Conservation (phyloP, 2,888 invertebrate species). For the Drosophila picticornis region DNA sequence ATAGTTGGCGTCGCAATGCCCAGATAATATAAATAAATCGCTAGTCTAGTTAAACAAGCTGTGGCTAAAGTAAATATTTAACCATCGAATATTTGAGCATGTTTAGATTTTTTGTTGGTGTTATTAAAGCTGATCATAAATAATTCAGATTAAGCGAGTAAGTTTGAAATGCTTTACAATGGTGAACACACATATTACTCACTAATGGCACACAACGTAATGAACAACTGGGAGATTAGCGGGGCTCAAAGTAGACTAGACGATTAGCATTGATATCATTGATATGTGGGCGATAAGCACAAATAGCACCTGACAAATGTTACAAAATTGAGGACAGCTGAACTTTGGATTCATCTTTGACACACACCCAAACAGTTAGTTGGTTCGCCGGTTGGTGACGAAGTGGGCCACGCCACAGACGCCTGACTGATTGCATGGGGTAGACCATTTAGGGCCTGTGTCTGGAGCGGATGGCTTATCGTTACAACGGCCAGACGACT, state of each 20-base stretch:
- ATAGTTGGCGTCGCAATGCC: slow-evolving; percentile 13
- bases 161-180: slow-evolving; percentile 23
- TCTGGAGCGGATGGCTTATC: slow-evolving; percentile 31
- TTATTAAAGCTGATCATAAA: slow-evolving; percentile 9
- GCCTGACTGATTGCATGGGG: slow-evolving; percentile 33
- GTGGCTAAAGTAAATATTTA: slow-evolving; percentile 7
- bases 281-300: slow-evolving; percentile 20
- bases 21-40: slow-evolving; percentile 34
- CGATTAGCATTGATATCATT: background rate
- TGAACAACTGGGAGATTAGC: slow-evolving; percentile 20
- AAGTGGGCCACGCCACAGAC: slow-evolving; percentile 39
- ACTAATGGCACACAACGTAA: background rate
- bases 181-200: background rate
- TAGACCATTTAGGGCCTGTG: slow-evolving; percentile 12
- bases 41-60: background rate
- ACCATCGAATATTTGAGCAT: background rate
- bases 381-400: background rate
- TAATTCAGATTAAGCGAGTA: background rate
- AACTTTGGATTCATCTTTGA: slow-evolving; percentile 42
- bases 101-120: slow-evolving; percentile 28
- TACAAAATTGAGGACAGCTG: slow-evolving; percentile 10
- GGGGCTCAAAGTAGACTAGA: slow-evolving; percentile 33
- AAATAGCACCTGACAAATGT: slow-evolving; percentile 10
- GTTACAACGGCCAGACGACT: slow-evolving; percentile 7
- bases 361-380: background rate